Evolutionary conservation across 1,140 invertebrate genomes (phyloP), one percentile per base, ranked within the genome.

Genomic region (Laupala kohalensis): DNA sequence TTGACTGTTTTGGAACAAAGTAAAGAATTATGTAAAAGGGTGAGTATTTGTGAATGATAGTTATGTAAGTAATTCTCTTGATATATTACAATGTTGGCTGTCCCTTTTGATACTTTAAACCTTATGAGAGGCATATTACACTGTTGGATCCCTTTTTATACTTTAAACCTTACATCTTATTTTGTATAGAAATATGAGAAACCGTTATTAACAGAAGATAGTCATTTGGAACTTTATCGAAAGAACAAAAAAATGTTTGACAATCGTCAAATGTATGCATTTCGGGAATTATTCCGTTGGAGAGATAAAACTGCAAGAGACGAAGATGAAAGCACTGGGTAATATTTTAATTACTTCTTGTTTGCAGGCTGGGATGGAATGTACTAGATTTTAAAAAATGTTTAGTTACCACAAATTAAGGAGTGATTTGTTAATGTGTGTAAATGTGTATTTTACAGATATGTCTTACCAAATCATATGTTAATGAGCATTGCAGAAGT

Each of bases 401-500:
- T 53, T 53, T 53, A 1, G 19, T 13, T 2, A 4, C 37, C 9
- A 13, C 37, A 13, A 13, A 13, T 53, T 4, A 4, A 53, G 1
- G 37, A 53, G 37, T n/a, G n/a, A n/a, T n/a, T 53, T 53, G 4
- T 53, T 1, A 53, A 4, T 9, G 19, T 53, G 9, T 53, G 4
- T 53, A 4, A 19, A 2, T 13, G 37, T 53, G 37, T 65, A 25
- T 27, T 70, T 26, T 70, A 19, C 78, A 92, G 91, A 24, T 99
- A 95, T 79, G 90, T 99, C 29, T 80, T 99, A 71, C 96, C 96
- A 0, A 97, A 96, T 81, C 94, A 98, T 78, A 97, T 97, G 94
- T 77, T 99, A 78, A 78, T 98, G 25, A 88, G 94, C 76, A 94
- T 99, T 69, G 88, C 92, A 5, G 92, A 97, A 78, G 86, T 86